phyloP scores from a whole-genome alignment of 2,797 vertebrate genomes.

The Chelon labrosus region DNA sequence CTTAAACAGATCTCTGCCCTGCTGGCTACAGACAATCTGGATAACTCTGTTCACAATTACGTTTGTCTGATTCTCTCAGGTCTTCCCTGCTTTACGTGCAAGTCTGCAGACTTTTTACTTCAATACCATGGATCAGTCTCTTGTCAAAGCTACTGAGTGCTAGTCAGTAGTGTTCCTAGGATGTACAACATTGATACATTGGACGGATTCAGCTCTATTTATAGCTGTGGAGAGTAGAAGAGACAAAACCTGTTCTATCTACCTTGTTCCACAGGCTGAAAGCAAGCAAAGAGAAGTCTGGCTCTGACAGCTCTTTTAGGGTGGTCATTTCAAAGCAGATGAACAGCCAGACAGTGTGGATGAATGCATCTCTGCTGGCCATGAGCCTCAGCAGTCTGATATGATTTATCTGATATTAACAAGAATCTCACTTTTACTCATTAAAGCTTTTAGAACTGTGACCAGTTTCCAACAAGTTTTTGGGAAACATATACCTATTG shows the following conservation, averaged over 20 bases:
- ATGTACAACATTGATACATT: neutral
- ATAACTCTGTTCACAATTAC: neutral
- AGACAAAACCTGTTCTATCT: neutral
- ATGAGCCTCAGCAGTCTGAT: neutral
- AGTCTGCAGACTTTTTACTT: neutral
- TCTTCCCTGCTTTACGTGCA: neutral
- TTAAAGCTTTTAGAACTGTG: neutral
- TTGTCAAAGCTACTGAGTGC: neutral
- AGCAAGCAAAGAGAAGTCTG: constrained; percentile 7
- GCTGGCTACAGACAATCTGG: neutral
- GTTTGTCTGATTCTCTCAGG: neutral
- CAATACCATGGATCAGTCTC: neutral
- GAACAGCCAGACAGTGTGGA: constrained; percentile 9
- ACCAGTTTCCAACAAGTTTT: constrained; percentile 2
- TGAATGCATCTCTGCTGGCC: neutral
- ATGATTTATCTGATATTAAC: constrained; percentile 8
- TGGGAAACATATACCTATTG: neutral
- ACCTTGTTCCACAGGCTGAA: neutral
- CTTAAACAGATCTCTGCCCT: neutral
- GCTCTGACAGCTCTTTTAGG: constrained; percentile 9
- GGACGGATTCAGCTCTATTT: constrained; percentile 22
- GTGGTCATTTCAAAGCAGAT: constrained; percentile 17
- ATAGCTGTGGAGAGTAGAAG: constrained; percentile 12
- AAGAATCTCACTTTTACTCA: constrained; percentile 5
- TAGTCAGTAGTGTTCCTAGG: neutral